These are phyloP conservation scores for Pachyuromys duprasi DNA, from an alignment of 2,797 vertebrate genomes.

Conservation along the genomic window DNA sequence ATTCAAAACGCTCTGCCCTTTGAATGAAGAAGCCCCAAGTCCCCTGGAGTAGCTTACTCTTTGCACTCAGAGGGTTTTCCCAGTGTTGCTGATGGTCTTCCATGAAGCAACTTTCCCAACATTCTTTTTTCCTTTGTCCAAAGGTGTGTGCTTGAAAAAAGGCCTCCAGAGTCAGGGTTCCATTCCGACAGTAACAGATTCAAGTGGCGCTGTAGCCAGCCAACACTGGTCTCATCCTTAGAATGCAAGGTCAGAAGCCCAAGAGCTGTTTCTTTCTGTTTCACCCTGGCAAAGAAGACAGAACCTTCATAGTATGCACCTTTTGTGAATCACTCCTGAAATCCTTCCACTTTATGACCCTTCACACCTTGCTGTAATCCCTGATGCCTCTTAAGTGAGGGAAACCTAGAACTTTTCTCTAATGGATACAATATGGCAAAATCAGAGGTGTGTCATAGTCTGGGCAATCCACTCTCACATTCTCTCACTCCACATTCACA, in stretches of 20 bases:
- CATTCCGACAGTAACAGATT: background rate
- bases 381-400: background rate
- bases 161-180: constrained; percentile 27
- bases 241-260: background rate
- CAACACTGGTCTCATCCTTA: constrained; percentile 22
- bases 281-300: background rate
- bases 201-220: background rate
- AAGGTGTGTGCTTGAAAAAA: constrained; percentile 26
- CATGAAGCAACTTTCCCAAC: background rate
- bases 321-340: background rate
- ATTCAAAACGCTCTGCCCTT: background rate
- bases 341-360: background rate
- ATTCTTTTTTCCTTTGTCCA: constrained; percentile 42
- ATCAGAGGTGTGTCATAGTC: background rate
- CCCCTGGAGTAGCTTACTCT: background rate
- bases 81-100: background rate
- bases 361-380: background rate
- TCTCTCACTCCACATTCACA: background rate
- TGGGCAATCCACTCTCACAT: no score
- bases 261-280: constrained; percentile 7
- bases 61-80: background rate
- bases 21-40: background rate
- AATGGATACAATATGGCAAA: constrained; percentile 35
- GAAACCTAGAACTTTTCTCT: constrained; percentile 10
- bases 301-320: background rate